Percentiles rank a stretch among this genome's conserved stretches.
These are phyloP conservation scores for Trissolcus basalis DNA, from an alignment of 1,140 invertebrate species.

Conservation along the genomic window DNA sequence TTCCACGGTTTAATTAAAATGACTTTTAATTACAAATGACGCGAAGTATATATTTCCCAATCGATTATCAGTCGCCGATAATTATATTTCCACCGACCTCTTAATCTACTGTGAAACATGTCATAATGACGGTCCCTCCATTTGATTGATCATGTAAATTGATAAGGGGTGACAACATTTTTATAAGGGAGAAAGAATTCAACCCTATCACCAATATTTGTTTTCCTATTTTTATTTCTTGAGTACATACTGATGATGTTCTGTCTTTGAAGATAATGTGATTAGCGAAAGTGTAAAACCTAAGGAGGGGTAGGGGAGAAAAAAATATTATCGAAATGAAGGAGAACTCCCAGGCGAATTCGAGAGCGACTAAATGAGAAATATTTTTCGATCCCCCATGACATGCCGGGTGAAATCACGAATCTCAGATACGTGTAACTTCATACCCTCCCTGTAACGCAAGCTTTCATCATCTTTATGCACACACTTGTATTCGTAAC, in stretches of 20 bases:
- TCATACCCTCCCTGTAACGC: slow-evolving; percentile 34
- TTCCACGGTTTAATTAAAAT: slow-evolving; percentile 28
- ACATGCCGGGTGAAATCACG: slow-evolving; percentile 41
- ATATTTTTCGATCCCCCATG: slow-evolving; percentile 70
- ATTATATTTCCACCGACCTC: too few relatives aligned
- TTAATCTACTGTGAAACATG: too few relatives aligned
- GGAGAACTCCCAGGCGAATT: slow-evolving; percentile 65
- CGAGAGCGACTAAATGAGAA: slow-evolving; percentile 72
- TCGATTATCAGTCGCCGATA: slow-evolving; percentile 4
- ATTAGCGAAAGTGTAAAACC: slow-evolving; percentile 25
- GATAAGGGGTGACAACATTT: too few relatives aligned
- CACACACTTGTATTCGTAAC: slow-evolving; percentile 34
- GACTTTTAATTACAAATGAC: slow-evolving; percentile 26
- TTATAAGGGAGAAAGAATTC: too few relatives aligned
- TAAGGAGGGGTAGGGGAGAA: slow-evolving; percentile 3
- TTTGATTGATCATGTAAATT: too few relatives aligned
- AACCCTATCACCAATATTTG: too few relatives aligned
- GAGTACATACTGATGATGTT: not conserved
- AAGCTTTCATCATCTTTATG: slow-evolving; percentile 49
- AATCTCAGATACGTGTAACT: slow-evolving; percentile 49
- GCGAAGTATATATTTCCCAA: slow-evolving; percentile 20
- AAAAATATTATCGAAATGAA: slow-evolving; percentile 45
- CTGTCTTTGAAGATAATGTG: slow-evolving; percentile 5
- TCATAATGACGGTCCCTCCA: too few relatives aligned
- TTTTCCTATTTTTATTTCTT: not conserved